Conservation (phyloP, 2,888 invertebrate genomes). For the Eupithecia inturbata region DNA sequence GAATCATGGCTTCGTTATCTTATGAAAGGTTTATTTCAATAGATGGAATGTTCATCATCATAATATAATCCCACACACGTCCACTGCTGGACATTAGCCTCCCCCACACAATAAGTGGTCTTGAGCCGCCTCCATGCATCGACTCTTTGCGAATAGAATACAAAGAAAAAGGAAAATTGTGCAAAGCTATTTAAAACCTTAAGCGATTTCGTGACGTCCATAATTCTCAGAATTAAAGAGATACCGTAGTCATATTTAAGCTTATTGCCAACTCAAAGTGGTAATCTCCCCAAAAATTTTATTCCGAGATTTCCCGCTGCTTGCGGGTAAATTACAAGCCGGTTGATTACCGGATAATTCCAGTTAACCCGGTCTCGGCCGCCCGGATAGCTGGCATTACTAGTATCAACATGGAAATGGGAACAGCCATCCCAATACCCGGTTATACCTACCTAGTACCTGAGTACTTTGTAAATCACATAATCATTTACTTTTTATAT, state of each 20-base stretch:
- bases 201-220: background rate
- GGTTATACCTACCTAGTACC: slow-evolving; percentile 8
- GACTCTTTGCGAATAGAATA: background rate
- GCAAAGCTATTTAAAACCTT: background rate
- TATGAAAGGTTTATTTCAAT: background rate
- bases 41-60: background rate
- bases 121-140: background rate
- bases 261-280: slow-evolving; percentile 11
- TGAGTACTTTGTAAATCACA: slow-evolving; percentile 2
- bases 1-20: slow-evolving; percentile 1
- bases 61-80: background rate
- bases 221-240: background rate
- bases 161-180: background rate
- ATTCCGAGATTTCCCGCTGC: slow-evolving; percentile 24
- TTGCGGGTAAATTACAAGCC: slow-evolving; percentile 39
- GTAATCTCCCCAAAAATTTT: slow-evolving; percentile 28
- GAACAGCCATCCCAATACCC: background rate
- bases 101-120: background rate
- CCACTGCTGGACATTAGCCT: background rate
- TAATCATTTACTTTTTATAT: background rate
- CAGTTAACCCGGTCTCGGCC: slow-evolving; percentile 32
- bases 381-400: slow-evolving; percentile 15
- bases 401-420: slow-evolving; percentile 22
- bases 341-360: slow-evolving; percentile 52
- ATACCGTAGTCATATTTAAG: slow-evolving; percentile 6